Percentiles rank a stretch among this genome's conserved stretches.
phyloP scores from a whole-genome alignment of 2,888 invertebrate species.

The Macrosoma leucophasiata region DNA sequence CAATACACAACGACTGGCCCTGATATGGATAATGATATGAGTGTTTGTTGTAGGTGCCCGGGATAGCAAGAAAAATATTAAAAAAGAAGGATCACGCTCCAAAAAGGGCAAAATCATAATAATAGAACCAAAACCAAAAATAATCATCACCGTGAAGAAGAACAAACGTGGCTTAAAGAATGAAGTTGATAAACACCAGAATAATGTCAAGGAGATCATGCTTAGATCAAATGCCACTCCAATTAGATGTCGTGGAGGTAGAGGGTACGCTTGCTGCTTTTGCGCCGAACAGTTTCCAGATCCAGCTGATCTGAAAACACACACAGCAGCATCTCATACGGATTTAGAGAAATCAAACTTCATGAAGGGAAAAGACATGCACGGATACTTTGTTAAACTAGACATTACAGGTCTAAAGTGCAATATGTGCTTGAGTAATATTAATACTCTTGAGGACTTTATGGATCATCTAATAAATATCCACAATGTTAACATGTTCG shows the following conservation, averaged over 20 bases:
- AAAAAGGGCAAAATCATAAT: slow-evolving; percentile 12
- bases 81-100: slow-evolving; percentile 2
- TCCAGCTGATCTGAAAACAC: slow-evolving; percentile 42
- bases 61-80: slow-evolving; percentile 18
- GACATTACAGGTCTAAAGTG: slow-evolving; percentile 33
- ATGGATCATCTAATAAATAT: slow-evolving; percentile 26
- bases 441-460: slow-evolving; percentile 23
- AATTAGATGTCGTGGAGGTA: slow-evolving; percentile 41
- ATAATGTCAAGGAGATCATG: slow-evolving; percentile 44
- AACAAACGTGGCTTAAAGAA: slow-evolving; percentile 8
- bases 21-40: slow-evolving; percentile 19
- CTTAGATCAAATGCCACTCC: slow-evolving; percentile 53
- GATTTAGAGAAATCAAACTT: slow-evolving; percentile 35
- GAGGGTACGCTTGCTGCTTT: slow-evolving; percentile 48
- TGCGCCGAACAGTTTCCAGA: slow-evolving; percentile 40
- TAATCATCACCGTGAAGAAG: slow-evolving; percentile 1
- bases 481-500: slow-evolving; percentile 27
- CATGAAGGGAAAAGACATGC: slow-evolving; percentile 38
- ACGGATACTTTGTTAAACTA: slow-evolving; percentile 32
- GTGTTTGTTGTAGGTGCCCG: slow-evolving; percentile 29
- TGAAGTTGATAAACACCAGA: slow-evolving; percentile 36
- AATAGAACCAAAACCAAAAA: slow-evolving; percentile 2
- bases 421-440: slow-evolving; percentile 22
- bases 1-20: no score
- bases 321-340: slow-evolving; percentile 37